Evolutionary conservation across 2,113 vertebrate species (phyloP), one percentile per base, ranked within the genome.

Genomic region (Clupea harengus): DNA sequence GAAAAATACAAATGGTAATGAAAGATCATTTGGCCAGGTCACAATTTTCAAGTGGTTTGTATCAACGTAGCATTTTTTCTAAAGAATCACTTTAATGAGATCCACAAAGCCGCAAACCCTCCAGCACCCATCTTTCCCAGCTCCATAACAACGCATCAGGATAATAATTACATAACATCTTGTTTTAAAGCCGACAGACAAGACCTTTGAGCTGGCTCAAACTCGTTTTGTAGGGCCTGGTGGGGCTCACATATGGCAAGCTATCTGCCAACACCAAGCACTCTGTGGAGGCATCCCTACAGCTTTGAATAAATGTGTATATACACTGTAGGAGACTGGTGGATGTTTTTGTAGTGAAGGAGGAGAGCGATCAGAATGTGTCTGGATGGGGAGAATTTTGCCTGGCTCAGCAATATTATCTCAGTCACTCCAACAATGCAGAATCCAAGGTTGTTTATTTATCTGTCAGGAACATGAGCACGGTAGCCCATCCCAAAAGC

Each of bases 361-460:
- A 46, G 45, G 52, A 83, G 60, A 87, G 85, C 44, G 60, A 92
- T 90, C 83, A 82, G 49, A 87, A 86, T 90, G 86, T 90, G 45
- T 89, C 85, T 82, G 84, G 50, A 83, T 86, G 32, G 82, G 80
- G 28, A 28, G 83, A 88, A 82, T 85, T 88, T 82, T 85, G 83
- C 88, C 52, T 87, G 88, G 85, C 83, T 92, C 90, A 88, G 89
- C 87, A 88, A 86, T 89, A 85, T 84, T 89, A 84, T 89, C 88
- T 89, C 84, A 67, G 83, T 86, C 60, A 28, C 85, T 84, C 85
- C 32, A 90, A 89, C 85, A 91, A 89, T 90, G 88, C 82, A 60
- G 54, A 67, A 89, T 80, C 81, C 82, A 88, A 83, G 82, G 88
- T 50, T 89, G 87, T 89, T 89, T 90, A 88, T 90, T 90, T 87